phyloP scores from a whole-genome alignment of 2,888 invertebrate species.

The Octonoba sinensis region DNA sequence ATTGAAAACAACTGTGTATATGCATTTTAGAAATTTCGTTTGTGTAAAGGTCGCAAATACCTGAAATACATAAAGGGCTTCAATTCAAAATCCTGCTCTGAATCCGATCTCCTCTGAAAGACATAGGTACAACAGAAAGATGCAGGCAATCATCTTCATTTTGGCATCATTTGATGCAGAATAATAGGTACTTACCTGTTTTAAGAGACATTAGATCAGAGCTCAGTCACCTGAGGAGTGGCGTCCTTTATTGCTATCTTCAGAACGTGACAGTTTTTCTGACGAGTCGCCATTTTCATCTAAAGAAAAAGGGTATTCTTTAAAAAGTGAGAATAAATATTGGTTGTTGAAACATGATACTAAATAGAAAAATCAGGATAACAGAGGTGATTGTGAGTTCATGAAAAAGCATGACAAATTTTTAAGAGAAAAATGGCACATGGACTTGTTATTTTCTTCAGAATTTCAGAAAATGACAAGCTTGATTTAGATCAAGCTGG shows the following conservation, averaged over 20 bases:
- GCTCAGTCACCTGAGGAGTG: conserved; percentile 63
- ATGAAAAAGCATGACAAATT: too few relatives aligned
- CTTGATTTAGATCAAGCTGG: too few relatives aligned
- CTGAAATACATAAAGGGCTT: conserved; percentile 41
- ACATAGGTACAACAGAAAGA: conserved; percentile 60
- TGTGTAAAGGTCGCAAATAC: conserved; percentile 59
- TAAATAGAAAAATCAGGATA: too few relatives aligned
- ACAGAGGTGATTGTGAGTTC: too few relatives aligned
- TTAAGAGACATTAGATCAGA: conserved; percentile 51
- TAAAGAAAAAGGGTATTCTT: conserved; percentile 6
- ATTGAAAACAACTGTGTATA: too few relatives aligned
- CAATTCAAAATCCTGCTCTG: conserved; percentile 42
- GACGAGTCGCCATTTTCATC: conserved; percentile 57
- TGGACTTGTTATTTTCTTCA: too few relatives aligned
- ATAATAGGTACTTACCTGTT: conserved; percentile 53
- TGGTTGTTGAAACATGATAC: too few relatives aligned
- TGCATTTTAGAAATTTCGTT: too few relatives aligned
- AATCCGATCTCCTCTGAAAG: conserved; percentile 55
- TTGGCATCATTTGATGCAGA: conserved; percentile 28
- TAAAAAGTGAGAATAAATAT: too few relatives aligned
- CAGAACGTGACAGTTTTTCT: conserved; percentile 24
- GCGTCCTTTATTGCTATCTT: conserved; percentile 48
- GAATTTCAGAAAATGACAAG: too few relatives aligned
- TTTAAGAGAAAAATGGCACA: too few relatives aligned
- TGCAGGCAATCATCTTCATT: conserved; percentile 60